phyloP scores from a whole-genome alignment of 1,140 invertebrate genomes.

The Megathymus violae region DNA sequence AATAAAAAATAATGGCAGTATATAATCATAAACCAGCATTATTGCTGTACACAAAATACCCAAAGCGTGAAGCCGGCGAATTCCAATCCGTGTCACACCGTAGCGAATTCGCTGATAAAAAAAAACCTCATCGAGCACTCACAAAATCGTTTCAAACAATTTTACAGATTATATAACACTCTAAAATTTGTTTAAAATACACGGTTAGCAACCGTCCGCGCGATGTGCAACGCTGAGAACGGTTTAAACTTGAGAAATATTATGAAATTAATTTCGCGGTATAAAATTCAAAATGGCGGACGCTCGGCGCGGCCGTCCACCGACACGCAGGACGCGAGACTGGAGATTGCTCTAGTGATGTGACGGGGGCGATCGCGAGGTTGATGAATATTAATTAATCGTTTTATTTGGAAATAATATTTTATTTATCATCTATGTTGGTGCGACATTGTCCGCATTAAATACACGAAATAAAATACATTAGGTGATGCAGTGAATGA shows the following conservation, averaged over 20 bases:
- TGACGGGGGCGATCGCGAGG: neutral
- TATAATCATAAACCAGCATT: too few relatives aligned
- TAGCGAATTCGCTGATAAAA: slow-evolving; percentile 3
- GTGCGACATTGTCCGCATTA: too few relatives aligned
- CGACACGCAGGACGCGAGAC: slow-evolving; percentile 36
- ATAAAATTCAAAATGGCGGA: slow-evolving; percentile 15
- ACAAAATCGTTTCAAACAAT: slow-evolving; percentile 1
- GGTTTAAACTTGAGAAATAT: too few relatives aligned
- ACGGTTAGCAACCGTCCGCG: too few relatives aligned
- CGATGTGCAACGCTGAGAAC: too few relatives aligned
- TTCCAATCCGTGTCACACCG: slow-evolving; percentile 11
- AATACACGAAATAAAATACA: too few relatives aligned
- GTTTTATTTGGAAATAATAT: slow-evolving; percentile 5
- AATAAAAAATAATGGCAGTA: too few relatives aligned
- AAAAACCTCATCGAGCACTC: neutral
- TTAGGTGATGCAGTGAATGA: too few relatives aligned
- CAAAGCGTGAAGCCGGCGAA: neutral
- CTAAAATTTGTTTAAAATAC: too few relatives aligned
- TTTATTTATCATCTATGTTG: too few relatives aligned
- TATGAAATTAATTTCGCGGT: slow-evolving; percentile 35
- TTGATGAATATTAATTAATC: slow-evolving; percentile 15
- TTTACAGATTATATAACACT: slow-evolving; percentile 3
- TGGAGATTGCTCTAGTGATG: slow-evolving; percentile 33
- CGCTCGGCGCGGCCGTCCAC: slow-evolving; percentile 29
- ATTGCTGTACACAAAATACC: too few relatives aligned